A percentile compares a stretch with the other conserved stretches of the same genome.
Conservation (phyloP, 2,113 vertebrate species). For the Coryphaenoides rupestris region DNA sequence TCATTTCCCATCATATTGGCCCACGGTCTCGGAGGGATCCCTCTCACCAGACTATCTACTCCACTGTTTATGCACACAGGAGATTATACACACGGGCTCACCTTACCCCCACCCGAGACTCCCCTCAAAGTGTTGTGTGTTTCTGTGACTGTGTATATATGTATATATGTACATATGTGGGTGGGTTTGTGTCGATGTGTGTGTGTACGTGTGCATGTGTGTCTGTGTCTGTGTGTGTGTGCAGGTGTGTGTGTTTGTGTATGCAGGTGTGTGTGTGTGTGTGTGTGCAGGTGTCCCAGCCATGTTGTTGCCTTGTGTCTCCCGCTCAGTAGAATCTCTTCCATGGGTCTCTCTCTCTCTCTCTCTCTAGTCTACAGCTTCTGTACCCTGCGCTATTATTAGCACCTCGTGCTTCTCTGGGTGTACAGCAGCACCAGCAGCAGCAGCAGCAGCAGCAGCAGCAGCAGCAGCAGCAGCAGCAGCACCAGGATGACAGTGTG, state of each 20-base stretch:
- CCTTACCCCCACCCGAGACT: conserved; percentile 51
- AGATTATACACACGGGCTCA: conserved; percentile 39
- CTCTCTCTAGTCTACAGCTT: no score
- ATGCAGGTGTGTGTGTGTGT: no score
- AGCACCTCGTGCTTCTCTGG: conserved; percentile 47
- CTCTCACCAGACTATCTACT: conserved; percentile 50
- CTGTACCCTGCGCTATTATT: conserved; percentile 67
- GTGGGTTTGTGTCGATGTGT: no score
- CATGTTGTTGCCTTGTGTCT: neutral
- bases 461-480: no score
- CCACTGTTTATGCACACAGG: conserved; percentile 53
- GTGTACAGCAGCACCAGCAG: neutral
- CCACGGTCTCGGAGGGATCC: conserved; percentile 33
- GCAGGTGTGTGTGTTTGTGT: no score
- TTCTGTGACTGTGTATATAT: conserved; percentile 14
- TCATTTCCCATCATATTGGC: conserved; percentile 58
- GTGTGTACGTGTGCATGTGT: no score
- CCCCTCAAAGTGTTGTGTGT: conserved; percentile 40
- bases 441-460: neutral
- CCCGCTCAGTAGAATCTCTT: neutral
- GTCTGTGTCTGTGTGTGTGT: no score
- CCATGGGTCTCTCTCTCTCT: no score
- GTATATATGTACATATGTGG: no score
- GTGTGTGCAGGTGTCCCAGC: neutral
- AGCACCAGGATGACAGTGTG: no score